Base-by-base conservation (phyloP, 2,113 vertebrate genomes). In the Eidolon helvum region DNA sequence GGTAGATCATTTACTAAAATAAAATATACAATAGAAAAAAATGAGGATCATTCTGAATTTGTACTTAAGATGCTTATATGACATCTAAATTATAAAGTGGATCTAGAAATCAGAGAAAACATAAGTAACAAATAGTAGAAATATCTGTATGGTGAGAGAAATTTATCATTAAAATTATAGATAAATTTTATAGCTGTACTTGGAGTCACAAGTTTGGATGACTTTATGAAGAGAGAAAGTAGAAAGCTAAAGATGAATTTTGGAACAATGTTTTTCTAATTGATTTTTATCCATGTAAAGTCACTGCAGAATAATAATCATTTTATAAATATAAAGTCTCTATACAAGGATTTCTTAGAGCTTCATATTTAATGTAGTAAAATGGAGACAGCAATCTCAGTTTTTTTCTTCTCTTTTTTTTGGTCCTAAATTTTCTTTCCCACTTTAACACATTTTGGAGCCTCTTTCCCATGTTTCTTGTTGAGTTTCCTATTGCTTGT, bases 51-150 rank as follows among this genome's bases (percentile, higher is more conserved):
- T 35, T 53, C 40, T 90, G 21, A 57, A 90, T 94, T 91, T 86
- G 61, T 82, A 79, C 35, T 72, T 63, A 10, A 84, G 5, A 15
- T 75, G 5, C 5, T 75, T 45, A 59, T 4, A 4, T 74, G 48
- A 45, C 5, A 79, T 50, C 14, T 33, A 90, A 72, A 28, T 50
- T 87, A 35, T 86, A 82, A 92, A 86, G n/a, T 43, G 10, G 21
- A 90, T 55, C 26, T 45, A 66, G 43, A 90, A 3, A 21, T 96
- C 68, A 95, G 82, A 4, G 69, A 90, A 78, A 97, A 86, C 5
- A 14, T 24, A 85, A 69, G 5, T 5, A 38, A 84, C 22, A 69
- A 87, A 61, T 80, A 90, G 74, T 19, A 80, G 12, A 92, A 89
- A 43, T 55, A 61, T 43, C 63, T 86, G 35, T 21, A 65, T 19